Conservation (phyloP, 2,888 invertebrate species). For the Chrysolina americana region DNA sequence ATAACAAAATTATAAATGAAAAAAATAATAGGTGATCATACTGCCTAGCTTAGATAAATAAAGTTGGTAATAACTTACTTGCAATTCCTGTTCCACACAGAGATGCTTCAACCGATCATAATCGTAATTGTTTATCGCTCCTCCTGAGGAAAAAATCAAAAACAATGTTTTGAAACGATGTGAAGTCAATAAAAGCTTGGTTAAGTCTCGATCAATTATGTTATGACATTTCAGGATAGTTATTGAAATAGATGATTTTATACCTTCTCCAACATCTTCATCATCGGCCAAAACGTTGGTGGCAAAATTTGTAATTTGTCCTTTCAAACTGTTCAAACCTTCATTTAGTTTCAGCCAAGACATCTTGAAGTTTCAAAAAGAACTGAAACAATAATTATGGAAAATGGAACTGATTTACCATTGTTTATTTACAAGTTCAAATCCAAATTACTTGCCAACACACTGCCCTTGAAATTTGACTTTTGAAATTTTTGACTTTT, state of each 20-base stretch:
- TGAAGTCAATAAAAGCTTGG: slow-evolving; percentile 20
- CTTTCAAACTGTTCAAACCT: slow-evolving; percentile 82
- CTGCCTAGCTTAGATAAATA: not conserved
- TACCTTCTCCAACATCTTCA: slow-evolving; percentile 70
- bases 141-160: slow-evolving; percentile 48
- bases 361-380: slow-evolving; percentile 67
- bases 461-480: slow-evolving; percentile 31
- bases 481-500: slow-evolving; percentile 19
- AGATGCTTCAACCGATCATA: slow-evolving; percentile 73
- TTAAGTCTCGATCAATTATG: not conserved
- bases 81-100: slow-evolving; percentile 75
- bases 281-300: slow-evolving; percentile 90
- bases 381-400: slow-evolving; percentile 10
- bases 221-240: slow-evolving; percentile 21
- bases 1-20: too few species aligned
- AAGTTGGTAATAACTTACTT: slow-evolving; percentile 69
- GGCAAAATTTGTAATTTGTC: slow-evolving; percentile 90
- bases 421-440: slow-evolving; percentile 26
- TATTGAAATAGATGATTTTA: slow-evolving; percentile 46
- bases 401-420: not conserved
- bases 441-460: slow-evolving; percentile 34
- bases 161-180: slow-evolving; percentile 25
- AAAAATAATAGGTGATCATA: not conserved
- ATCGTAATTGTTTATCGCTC: slow-evolving; percentile 64
- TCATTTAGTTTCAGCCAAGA: slow-evolving; percentile 80